Evolutionary conservation across 2,797 vertebrate genomes (phyloP), one percentile per base, ranked within the genome.

Genomic region (Cyclopterus lumpus): DNA sequence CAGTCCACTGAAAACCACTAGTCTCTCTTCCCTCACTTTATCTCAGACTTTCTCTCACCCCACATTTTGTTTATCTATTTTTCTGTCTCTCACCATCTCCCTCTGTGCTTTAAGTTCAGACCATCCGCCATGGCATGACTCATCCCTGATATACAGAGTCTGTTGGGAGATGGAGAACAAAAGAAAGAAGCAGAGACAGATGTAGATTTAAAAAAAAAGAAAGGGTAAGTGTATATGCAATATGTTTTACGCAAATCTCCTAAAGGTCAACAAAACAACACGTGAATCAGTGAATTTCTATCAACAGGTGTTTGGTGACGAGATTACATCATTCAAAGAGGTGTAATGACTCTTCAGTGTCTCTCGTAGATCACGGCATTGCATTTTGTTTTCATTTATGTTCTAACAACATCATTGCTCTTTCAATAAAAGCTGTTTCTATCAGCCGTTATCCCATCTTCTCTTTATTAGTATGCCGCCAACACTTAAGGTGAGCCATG

Each of bases 81-180:
- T 30, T 8, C n/a, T 10, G 16, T 40, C 5, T 36, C 2, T 51
- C 28, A 57, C 6, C 32, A 20, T 22, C 9, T 30, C 26, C 46
- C 63, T 48, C n/a, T 36, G 44, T 15, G 61, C 30, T 53, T 32
- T 51, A 15, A 32, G 20, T 49, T 64, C 32, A 59, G 20, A 32
- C 10, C 60, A 42, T 24, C 42, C 36, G 77, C 53, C 30, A 20
- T 75, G 62, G 73, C 60, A 58, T 67, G 62, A 49, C 8, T 73
- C 64, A 70, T 59, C 22, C 15, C 53, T 26, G 36, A 57, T 2
- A 5, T 8, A 22, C 48, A 10, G 20, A 53, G 30, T 32, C 7
- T 46, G 60, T 2, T 22, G 36, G 4, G 5, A 32, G 28, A 38
- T 15, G 20, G 28, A 34, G 2, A 15, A 4, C 60, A 15, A 67